Evolutionary conservation across 2,797 vertebrate species (phyloP), one percentile per base, ranked within the genome.

Genomic region (Sebastes hubbsi): DNA sequence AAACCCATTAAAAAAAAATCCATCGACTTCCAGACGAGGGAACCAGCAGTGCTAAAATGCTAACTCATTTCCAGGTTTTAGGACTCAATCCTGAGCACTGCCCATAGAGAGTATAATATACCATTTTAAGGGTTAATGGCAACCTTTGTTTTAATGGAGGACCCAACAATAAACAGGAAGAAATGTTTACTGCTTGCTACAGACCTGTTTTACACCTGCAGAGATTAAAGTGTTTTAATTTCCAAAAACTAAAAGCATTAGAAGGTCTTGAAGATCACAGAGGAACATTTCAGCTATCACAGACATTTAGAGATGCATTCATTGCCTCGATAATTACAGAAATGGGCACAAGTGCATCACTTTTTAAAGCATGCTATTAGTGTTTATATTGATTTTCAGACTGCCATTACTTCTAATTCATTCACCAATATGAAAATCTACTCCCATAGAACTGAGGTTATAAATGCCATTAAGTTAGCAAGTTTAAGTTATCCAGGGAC

Each of bases 251-350:
- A 65, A 74, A 80, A 71, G 36, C 25, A 65, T 29, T 52, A 13
- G 12, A n/a, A 36, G 5, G n/a, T 72, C 78, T 86, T 80, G 49
- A 74, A 71, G 18, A 74, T 76, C 67, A 67, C 24, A 72, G 16
- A 56, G 55, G 55, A 30, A 11, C 30, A 75, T 86, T 72, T 72
- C 4, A 58, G 54, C 61, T 68, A 58, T 82, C 22, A 58, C n/a
- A 75, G 55, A 65, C 30, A 58, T 73, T 85, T 78, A 72, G 38
- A 67, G 66, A 72, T 38, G 10, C 52, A 49, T 80, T 79, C 49
- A 69, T 73, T 67, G 58, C 13, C 56, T 14, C 46, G 61, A 72
- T 62, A 75, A 78, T 64, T 34, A 59, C 12, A 62, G 18, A 69
- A 84, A 75, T 3, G 10, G 38, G 10, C 54, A 24, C 34, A 79